Base-by-base conservation (phyloP, 2,113 vertebrate genomes). In the Siphamia tubifer region DNA sequence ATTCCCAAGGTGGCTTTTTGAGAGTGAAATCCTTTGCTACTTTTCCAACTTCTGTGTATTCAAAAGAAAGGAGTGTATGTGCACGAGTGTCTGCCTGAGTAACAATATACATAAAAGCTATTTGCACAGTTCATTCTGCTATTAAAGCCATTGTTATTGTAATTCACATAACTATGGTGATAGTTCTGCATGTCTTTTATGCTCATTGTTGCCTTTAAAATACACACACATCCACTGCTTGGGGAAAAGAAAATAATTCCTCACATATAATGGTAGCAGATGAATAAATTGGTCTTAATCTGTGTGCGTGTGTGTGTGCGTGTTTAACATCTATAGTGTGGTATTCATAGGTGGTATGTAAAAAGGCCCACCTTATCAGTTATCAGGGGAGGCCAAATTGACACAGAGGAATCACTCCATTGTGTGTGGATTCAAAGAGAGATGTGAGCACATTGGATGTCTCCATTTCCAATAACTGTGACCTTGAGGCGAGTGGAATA, bases 401-500 rank as follows among this genome's bases (percentile, higher is more conserved):
- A 90, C 83, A 81, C 75, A 86, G 80, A 87, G 89, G 80, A 87
- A 88, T 88, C 81, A 40, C 62, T 80, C 81, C 76, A 87, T 89
- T 89, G 84, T 90, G 86, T 71, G 62, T 2, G 75, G 68, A 80
- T 82, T 88, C 86, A 87, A 84, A 90, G 81, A 83, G 69, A 87
- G 89, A 89, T 86, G 81, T 79, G 82, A 85, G 66, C 73, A 75
- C 75, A 76, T 38, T 83, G 86, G 82, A 89, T 84, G 82, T 87
- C 87, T 86, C 84, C 79, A 86, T 91, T 87, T 91, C 84, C 86
- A 85, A 86, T 86, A 91, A 83, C 81, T 76, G 57, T 89, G 87
- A 89, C 89, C 86, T 91, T 88, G 85, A 90, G 82, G 83, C 60
- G 8, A 77, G 74, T 62, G 79, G 71, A 82, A 80, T 74, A 78